Evolutionary conservation across 2,888 invertebrate species (phyloP).

Genomic region (Caradrina clavipalpis): DNA sequence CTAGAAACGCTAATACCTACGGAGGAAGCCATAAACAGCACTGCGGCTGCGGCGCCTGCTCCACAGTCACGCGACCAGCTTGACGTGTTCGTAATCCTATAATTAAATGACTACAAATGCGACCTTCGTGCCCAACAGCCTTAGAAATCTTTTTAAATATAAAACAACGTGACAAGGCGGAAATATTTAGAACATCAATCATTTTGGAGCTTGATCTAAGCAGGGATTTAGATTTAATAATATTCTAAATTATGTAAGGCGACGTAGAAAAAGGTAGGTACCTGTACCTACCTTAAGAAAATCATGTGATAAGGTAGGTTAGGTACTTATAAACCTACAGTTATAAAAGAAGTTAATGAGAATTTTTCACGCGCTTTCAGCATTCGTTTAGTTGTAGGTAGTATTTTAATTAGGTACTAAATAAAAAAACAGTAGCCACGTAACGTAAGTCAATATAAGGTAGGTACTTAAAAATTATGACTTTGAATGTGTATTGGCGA

Average conservation of each 20-base stretch:
- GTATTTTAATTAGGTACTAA: constrained; percentile 14
- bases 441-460: not conserved
- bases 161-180: constrained; percentile 29
- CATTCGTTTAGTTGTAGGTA: not conserved
- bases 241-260: not conserved
- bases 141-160: constrained; percentile 56
- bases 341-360: constrained; percentile 19
- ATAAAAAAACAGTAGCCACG: not conserved
- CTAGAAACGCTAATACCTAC: constrained; percentile 48
- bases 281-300: not conserved
- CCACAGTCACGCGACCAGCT: constrained; percentile 69
- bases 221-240: not conserved
- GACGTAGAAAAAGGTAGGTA: not conserved
- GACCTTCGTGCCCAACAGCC: constrained; percentile 65
- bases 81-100: constrained; percentile 76
- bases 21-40: constrained; percentile 64
- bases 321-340: not conserved
- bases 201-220: not conserved
- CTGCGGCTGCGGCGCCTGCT: constrained; percentile 52
- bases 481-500: not conserved
- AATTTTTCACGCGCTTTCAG: constrained; percentile 21
- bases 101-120: constrained; percentile 78
- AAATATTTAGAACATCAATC: not conserved
- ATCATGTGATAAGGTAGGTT: not conserved
- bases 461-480: constrained; percentile 3